phyloP scores from a whole-genome alignment of 2,797 vertebrate genomes.

The Pseudochaenichthys georgianus region DNA sequence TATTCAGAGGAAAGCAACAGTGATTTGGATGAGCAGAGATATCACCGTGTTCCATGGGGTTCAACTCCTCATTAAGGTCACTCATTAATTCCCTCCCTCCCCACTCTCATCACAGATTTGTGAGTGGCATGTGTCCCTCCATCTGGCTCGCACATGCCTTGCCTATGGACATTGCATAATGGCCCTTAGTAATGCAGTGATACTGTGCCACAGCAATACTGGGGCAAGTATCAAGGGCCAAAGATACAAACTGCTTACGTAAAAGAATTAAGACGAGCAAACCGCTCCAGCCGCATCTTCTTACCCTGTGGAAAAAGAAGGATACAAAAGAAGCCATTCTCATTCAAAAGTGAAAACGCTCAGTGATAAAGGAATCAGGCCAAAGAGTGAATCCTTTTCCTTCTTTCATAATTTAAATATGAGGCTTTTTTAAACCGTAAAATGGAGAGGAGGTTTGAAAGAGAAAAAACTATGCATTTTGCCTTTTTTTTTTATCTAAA shows the following conservation, averaged over 20 bases:
- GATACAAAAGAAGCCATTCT: conserved; percentile 19
- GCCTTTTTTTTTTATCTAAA: too few species aligned
- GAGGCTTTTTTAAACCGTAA: not conserved
- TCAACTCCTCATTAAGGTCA: too few species aligned
- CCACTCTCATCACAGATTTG: conserved; percentile 60
- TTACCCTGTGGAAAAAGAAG: conserved; percentile 15
- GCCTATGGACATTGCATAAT: conserved; percentile 75
- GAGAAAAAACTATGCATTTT: not conserved
- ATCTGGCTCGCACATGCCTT: conserved; percentile 69
- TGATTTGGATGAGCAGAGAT: too few species aligned
- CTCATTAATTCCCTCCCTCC: not conserved
- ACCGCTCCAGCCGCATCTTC: conserved; percentile 35
- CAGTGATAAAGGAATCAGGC: conserved; percentile 23
- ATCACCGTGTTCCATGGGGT: too few species aligned
- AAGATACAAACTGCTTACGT: conserved; percentile 73
- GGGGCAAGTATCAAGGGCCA: conserved; percentile 56
- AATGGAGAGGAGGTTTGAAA: not conserved
- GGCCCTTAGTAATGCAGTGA: conserved; percentile 46
- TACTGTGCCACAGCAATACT: conserved; percentile 40
- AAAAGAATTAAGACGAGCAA: conserved; percentile 75
- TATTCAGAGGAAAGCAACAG: too few species aligned
- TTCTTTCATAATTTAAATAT: conserved; percentile 40
- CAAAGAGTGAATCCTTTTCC: conserved; percentile 16
- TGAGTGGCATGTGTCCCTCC: conserved; percentile 71
- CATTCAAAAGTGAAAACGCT: conserved; percentile 46